Conservation (phyloP, 1,140 invertebrate species). For the Nomia melanderi region DNA sequence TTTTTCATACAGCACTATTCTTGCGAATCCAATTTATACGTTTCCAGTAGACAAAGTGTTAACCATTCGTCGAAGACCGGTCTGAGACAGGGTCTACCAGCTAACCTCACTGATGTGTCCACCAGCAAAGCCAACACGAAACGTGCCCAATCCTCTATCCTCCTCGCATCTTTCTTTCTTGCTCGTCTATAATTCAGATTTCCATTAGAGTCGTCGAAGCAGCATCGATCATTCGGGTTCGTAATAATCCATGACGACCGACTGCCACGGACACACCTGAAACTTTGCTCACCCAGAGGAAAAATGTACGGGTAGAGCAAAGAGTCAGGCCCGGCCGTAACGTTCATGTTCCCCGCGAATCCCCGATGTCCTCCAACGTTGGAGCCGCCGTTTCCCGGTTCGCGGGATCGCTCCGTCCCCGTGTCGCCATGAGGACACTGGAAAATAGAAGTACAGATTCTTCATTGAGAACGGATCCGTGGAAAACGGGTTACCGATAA, state of each 20-base stretch:
- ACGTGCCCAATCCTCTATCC: too few species aligned
- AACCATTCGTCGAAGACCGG: too few species aligned
- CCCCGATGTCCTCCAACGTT: background rate
- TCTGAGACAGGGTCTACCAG: too few species aligned
- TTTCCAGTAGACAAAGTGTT: too few species aligned
- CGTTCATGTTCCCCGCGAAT: slow-evolving; percentile 51
- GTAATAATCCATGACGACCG: slow-evolving; percentile 3
- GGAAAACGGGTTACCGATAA: slow-evolving; percentile 36
- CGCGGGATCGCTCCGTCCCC: background rate
- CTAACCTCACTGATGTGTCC: too few species aligned
- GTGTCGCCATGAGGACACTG: background rate
- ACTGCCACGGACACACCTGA: slow-evolving; percentile 77
- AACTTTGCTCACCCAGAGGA: slow-evolving; percentile 78
- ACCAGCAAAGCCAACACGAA: too few species aligned
- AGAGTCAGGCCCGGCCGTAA: slow-evolving; percentile 78
- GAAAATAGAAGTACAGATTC: slow-evolving; percentile 9
- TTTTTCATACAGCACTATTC: too few species aligned
- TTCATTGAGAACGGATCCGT: slow-evolving; percentile 22
- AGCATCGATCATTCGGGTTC: background rate
- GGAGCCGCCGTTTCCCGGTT: background rate
- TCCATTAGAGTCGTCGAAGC: too few species aligned
- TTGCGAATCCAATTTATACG: too few species aligned
- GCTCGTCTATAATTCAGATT: too few species aligned
- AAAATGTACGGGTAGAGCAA: slow-evolving; percentile 76
- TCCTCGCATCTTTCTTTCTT: too few species aligned